Conservation (phyloP, 2,888 invertebrate species). For the Calliphora vomitoria region DNA sequence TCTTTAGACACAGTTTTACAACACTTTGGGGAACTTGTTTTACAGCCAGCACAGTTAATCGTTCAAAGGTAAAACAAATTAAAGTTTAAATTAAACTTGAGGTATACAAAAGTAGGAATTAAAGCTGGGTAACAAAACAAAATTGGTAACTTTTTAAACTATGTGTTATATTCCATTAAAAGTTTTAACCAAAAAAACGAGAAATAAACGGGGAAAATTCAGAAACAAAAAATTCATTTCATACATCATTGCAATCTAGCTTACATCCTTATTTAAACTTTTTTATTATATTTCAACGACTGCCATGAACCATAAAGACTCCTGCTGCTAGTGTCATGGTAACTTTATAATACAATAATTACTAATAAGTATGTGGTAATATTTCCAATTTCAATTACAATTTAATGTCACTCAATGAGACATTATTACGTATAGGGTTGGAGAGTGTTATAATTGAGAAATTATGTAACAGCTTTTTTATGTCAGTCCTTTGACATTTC, state of each 20-base stretch:
- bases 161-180: too few relatives aligned
- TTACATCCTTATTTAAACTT: too few relatives aligned
- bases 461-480: constrained; percentile 21
- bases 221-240: too few relatives aligned
- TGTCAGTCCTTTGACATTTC: constrained; percentile 17
- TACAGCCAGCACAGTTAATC: neutral
- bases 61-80: constrained; percentile 1
- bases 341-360: neutral
- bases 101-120: too few relatives aligned
- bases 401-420: constrained; percentile 36
- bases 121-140: too few relatives aligned
- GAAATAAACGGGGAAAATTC: too few relatives aligned
- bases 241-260: too few relatives aligned
- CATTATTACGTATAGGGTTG: neutral
- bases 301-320: neutral
- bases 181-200: too few relatives aligned
- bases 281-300: neutral
- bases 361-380: neutral
- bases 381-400: constrained; percentile 29
- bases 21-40: neutral
- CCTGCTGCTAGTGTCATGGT: neutral
- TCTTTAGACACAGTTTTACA: neutral
- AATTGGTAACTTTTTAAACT: too few relatives aligned
- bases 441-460: constrained; percentile 36
- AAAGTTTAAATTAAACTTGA: neutral